Conservation (phyloP, 2,797 vertebrate species). For the Odontamblyopus rebecca region DNA sequence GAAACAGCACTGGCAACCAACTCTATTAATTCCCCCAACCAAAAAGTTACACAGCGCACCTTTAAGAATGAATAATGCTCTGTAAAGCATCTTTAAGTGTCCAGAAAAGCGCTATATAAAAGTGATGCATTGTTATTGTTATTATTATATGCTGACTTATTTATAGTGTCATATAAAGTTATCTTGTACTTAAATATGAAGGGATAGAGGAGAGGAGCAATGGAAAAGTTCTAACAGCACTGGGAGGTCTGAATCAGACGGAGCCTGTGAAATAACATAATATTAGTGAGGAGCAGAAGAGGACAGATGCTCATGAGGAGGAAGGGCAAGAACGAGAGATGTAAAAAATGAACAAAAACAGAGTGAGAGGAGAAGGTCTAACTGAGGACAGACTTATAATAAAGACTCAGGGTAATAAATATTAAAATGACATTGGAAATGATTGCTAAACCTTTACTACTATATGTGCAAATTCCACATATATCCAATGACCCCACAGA, state of each 20-base stretch:
- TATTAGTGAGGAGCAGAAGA: slow-evolving; percentile 4
- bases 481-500: neutral
- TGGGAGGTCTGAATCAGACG: slow-evolving; percentile 10
- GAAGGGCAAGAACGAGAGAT: slow-evolving; percentile 12
- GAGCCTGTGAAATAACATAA: slow-evolving; percentile 23
- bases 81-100: too few relatives aligned
- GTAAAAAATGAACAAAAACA: slow-evolving; percentile 2
- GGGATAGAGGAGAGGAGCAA: neutral
- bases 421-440: slow-evolving; percentile 52
- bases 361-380: neutral
- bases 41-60: too few relatives aligned
- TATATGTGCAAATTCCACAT: neutral
- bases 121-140: too few relatives aligned
- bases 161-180: slow-evolving; percentile 9
- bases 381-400: slow-evolving; percentile 18
- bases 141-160: neutral
- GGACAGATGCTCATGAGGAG: slow-evolving; percentile 22
- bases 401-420: slow-evolving; percentile 36
- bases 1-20: too few relatives aligned
- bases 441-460: neutral
- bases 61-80: too few relatives aligned
- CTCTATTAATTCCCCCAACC: too few relatives aligned
- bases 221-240: slow-evolving; percentile 14
- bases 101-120: too few relatives aligned
- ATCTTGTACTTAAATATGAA: slow-evolving; percentile 9